Conservation (phyloP, 2,797 vertebrate species). For the Odontamblyopus rebecca region DNA sequence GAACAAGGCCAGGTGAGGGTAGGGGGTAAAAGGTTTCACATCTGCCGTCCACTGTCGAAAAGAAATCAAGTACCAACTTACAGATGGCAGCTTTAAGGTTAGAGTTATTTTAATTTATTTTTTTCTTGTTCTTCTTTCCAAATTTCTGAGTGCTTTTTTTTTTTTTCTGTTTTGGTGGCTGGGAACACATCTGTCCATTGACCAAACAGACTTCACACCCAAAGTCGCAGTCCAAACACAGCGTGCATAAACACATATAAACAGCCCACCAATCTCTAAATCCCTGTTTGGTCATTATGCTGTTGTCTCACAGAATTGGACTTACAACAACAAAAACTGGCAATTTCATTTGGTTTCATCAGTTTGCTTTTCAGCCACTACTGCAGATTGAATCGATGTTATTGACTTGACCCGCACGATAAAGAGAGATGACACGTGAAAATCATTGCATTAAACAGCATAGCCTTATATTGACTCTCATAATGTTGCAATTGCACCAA, state of each 20-base stretch:
- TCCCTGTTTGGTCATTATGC: slow-evolving; percentile 54
- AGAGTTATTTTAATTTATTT: slow-evolving; percentile 66
- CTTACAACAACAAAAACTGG: slow-evolving; percentile 45
- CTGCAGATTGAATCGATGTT: slow-evolving; percentile 68
- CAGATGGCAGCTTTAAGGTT: no score
- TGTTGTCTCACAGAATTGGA: slow-evolving; percentile 37
- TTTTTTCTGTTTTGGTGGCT: slow-evolving; percentile 70
- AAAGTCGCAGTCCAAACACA: slow-evolving; percentile 57
- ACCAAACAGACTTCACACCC: slow-evolving; percentile 69
- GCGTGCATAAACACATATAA: slow-evolving; percentile 52
- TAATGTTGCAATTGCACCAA: slow-evolving; percentile 49
- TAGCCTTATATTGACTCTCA: slow-evolving; percentile 61
- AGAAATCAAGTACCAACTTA: no score
- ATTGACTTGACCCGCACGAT: slow-evolving; percentile 63
- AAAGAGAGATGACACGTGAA: slow-evolving; percentile 69
- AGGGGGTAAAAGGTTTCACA: no score
- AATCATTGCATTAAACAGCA: slow-evolving; percentile 57
- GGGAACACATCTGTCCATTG: slow-evolving; percentile 78
- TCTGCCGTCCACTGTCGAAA: no score
- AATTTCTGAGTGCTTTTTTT: slow-evolving; percentile 59
- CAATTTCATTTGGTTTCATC: slow-evolving; percentile 38
- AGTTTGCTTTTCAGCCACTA: slow-evolving; percentile 44
- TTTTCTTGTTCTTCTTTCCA: slow-evolving; percentile 71
- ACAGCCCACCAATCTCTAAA: slow-evolving; percentile 38
- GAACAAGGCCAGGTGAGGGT: no score